A percentile compares a stretch with the other conserved stretches of the same genome.
These are phyloP conservation scores for Poeciliopsis infans DNA, from an alignment of 2,797 vertebrate species.

Conservation along the genomic window DNA sequence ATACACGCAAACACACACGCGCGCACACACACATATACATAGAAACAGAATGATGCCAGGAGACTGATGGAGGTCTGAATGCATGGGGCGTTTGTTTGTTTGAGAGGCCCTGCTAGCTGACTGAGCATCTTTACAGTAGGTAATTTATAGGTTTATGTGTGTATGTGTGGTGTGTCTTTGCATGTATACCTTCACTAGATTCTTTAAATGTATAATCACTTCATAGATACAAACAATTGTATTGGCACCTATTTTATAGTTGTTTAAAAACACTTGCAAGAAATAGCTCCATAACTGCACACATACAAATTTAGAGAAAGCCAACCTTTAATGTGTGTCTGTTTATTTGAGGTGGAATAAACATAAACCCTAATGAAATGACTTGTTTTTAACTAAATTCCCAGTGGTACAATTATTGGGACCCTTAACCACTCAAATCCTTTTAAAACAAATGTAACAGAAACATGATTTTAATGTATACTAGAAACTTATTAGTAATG, in stretches of 20 bases:
- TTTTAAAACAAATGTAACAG: neutral
- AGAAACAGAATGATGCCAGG: constrained; percentile 22
- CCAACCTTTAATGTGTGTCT: neutral
- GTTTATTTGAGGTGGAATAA: neutral
- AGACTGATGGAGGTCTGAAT: constrained; percentile 40
- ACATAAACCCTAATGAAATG: neutral
- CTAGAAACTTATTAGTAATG: neutral
- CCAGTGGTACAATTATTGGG: neutral
- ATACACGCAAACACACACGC: constrained; percentile 23
- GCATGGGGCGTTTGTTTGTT: constrained; percentile 76
- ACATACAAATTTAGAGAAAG: neutral
- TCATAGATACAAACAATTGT: neutral
- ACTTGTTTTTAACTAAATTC: neutral
- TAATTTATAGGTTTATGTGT: constrained; percentile 28
- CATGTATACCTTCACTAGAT: neutral
- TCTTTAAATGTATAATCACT: neutral
- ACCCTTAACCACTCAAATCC: neutral
- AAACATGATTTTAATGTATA: neutral
- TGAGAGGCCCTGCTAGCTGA: constrained; percentile 63
- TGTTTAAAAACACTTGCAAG: neutral
- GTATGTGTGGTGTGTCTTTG: constrained; percentile 17
- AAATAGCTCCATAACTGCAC: neutral
- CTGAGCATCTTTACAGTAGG: constrained; percentile 52
- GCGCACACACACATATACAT: constrained; percentile 23
- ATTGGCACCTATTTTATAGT: neutral